phyloP scores from a whole-genome alignment of 2,888 invertebrate species.

The Amphipoea oculea region DNA sequence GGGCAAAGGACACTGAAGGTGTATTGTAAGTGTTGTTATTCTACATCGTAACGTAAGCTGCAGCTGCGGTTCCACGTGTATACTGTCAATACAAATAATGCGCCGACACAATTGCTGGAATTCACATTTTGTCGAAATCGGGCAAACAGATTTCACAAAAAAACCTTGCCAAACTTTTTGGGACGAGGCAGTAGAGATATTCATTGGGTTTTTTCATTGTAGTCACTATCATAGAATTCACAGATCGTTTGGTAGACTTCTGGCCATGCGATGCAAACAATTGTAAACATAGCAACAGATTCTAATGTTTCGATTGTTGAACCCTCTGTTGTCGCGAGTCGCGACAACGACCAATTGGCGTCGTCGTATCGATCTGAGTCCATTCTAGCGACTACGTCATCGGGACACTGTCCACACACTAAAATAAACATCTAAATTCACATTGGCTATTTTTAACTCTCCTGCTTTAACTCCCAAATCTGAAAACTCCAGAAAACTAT shows the following conservation, averaged over 20 bases:
- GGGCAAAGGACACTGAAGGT: constrained; percentile 59
- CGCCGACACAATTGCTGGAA: constrained; percentile 71
- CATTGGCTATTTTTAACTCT: constrained; percentile 34
- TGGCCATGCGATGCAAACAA: constrained; percentile 41
- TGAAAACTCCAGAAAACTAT: not conserved
- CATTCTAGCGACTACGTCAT: constrained; percentile 76
- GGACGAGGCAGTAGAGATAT: constrained; percentile 40
- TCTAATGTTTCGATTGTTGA: constrained; percentile 72
- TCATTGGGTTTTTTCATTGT: constrained; percentile 41
- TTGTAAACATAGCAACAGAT: constrained; percentile 75
- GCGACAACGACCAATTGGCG: constrained; percentile 82
- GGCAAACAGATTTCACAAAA: constrained; percentile 70
- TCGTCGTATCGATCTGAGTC: constrained; percentile 84
- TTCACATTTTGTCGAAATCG: constrained; percentile 74
- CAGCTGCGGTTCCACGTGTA: constrained; percentile 78
- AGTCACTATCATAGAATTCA: constrained; percentile 36
- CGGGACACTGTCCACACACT: constrained; percentile 69
- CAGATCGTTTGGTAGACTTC: constrained; percentile 26
- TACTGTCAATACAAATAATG: constrained; percentile 70
- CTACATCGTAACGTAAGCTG: constrained; percentile 71
- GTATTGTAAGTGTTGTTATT: constrained; percentile 59
- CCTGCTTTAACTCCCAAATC: constrained; percentile 24
- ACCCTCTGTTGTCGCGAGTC: constrained; percentile 74
- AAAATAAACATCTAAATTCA: constrained; percentile 71
- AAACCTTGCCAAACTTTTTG: constrained; percentile 53